phyloP scores from a whole-genome alignment of 2,113 vertebrate genomes.

The Turnix velox region DNA sequence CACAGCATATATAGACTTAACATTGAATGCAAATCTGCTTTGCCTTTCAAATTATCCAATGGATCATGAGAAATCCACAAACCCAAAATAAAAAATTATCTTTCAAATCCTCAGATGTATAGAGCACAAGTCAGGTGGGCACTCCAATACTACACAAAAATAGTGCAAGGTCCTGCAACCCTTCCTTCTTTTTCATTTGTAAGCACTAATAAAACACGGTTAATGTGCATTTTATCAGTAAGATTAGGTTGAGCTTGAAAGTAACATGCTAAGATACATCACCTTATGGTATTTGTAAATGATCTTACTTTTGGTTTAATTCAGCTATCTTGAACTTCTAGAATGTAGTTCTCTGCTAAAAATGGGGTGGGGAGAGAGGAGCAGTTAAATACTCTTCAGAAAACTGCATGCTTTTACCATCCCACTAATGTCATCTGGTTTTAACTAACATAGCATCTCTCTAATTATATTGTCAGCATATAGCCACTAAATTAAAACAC shows the following conservation, averaged over 20 bases:
- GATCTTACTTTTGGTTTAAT: neutral
- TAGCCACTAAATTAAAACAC: conserved; percentile 35
- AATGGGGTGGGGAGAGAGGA: neutral
- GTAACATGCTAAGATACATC: neutral
- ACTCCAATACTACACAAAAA: neutral
- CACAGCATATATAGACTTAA: neutral
- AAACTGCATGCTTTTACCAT: conserved; percentile 4
- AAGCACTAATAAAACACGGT: neutral
- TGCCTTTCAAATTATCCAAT: neutral
- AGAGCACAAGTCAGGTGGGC: neutral
- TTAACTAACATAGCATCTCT: conserved; percentile 40
- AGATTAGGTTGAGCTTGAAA: neutral
- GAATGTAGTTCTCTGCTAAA: neutral
- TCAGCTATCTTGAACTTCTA: neutral
- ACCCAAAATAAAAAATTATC: neutral
- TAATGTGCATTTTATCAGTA: neutral
- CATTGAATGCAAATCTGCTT: accelerated
- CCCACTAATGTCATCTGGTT: conserved; percentile 28
- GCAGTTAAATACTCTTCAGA: conserved; percentile 5
- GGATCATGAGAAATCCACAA: neutral
- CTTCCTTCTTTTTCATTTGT: neutral
- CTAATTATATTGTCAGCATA: conserved; percentile 52
- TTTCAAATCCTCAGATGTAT: neutral
- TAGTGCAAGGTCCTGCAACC: neutral
- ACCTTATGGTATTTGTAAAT: neutral